Evolutionary conservation across 2,888 invertebrate genomes (phyloP), one percentile per base, ranked within the genome.

Genomic region (Nemurella pictetii): DNA sequence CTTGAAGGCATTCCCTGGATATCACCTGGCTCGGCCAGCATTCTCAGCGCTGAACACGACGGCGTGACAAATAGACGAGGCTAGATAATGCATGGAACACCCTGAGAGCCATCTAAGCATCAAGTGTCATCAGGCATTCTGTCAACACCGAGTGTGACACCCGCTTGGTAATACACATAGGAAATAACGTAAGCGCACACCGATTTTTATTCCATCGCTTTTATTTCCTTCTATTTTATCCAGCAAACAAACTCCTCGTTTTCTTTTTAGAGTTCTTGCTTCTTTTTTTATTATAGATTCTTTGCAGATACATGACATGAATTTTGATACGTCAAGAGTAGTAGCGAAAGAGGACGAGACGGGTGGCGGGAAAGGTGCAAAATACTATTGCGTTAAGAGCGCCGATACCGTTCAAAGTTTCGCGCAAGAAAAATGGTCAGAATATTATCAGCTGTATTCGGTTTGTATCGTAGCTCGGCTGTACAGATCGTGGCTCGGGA

Each of bases 1-100:
- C 55, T 55, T 55, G 55, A 55, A 55, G 55, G 55, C 75, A 75
- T 75, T 75, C 75, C n/a, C 26, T 26, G 9, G 75, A 75, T 25
- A 75, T 75, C 75, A 75, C 75, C 75, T 75, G 75, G 75, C 26
- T 75, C 9, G 75, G 75, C 26, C 28, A 26, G n/a, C 75, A 75
- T 75, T 75, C 75, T 55, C 5, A 55, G 20, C n/a, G n/a, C n/a
- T 36, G 36, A 15, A 36, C 36, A 36, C 36, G 75, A 9, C 75
- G 55, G 0, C 75, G 75, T 75, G 75, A 75, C 75, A 75, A 75
- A 75, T 75, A 75, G 75, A 75, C 20, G 27, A 5, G 25, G 55
- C 55, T 1, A 12, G 55, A 55, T 55, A 55, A 55, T 55, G 55
- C 55, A 55, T 55, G 55, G 55, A 20, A 55, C 55, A 55, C 5